A percentile compares a stretch with the other conserved stretches of the same genome.
phyloP scores from a whole-genome alignment of 2,113 vertebrate genomes.

The Dromaius novaehollandiae region DNA sequence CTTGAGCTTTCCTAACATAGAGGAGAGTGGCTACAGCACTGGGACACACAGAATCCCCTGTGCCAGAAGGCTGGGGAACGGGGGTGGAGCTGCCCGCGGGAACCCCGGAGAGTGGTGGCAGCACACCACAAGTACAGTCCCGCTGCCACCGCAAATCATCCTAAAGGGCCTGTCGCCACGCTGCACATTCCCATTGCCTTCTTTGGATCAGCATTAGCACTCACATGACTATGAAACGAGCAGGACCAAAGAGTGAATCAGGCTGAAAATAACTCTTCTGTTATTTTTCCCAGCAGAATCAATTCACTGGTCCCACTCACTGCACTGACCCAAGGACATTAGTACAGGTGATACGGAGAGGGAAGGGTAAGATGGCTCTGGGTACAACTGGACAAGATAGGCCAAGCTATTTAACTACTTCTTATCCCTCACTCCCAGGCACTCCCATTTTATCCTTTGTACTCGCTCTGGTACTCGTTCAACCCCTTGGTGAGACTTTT shows the following conservation, averaged over 20 bases:
- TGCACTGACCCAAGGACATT: background rate
- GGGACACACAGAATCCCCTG: background rate
- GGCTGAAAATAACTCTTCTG: background rate
- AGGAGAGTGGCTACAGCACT: background rate
- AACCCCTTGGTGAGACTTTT: background rate
- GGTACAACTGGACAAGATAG: background rate
- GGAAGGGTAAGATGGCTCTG: background rate
- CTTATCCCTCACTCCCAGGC: background rate
- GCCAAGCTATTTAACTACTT: background rate
- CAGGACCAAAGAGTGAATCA: background rate
- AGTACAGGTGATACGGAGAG: background rate
- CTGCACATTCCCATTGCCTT: background rate
- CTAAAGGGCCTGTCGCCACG: background rate
- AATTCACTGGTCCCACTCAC: background rate
- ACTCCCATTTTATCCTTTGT: background rate
- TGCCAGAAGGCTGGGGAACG: background rate
- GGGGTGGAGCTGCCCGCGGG: fast-evolving
- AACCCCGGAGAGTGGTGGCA: background rate
- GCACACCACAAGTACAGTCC: background rate
- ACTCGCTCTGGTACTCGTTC: background rate
- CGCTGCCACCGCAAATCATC: background rate
- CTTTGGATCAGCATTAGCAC: background rate
- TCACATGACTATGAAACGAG: background rate
- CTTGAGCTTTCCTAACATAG: background rate
- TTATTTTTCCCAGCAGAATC: background rate